These are phyloP conservation scores for Hyposmocoma kahamanoa DNA, from an alignment of 1,140 invertebrate species.

Conservation along the genomic window DNA sequence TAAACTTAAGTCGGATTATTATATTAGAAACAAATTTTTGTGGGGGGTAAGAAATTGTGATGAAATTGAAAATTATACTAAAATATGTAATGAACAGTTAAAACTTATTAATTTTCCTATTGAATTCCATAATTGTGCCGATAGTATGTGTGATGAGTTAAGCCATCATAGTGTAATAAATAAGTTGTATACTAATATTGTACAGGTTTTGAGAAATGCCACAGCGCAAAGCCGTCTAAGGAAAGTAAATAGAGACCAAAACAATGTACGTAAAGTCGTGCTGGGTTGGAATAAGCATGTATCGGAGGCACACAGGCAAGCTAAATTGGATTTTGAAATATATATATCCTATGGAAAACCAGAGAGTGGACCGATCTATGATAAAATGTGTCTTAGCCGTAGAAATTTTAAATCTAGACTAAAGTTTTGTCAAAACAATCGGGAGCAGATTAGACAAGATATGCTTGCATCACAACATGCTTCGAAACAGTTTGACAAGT, in stretches of 20 bases:
- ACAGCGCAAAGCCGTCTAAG: neutral
- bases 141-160: neutral
- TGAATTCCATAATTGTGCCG: neutral
- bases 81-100: neutral
- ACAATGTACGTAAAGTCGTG: too few species aligned
- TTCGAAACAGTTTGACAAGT: too few species aligned
- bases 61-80: neutral
- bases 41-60: neutral
- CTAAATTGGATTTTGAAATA: neutral
- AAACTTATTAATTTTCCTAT: neutral
- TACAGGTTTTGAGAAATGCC: neutral
- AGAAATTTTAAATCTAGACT: slow-evolving; percentile 8
- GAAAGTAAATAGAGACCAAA: too few species aligned
- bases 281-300: slow-evolving; percentile 1
- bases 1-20: too few species aligned
- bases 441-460: too few species aligned
- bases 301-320: neutral
- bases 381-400: neutral
- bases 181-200: neutral
- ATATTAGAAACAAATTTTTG: too few species aligned
- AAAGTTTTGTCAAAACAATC: neutral
- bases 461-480: too few species aligned
- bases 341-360: slow-evolving; percentile 3
- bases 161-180: neutral
- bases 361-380: neutral